Evolutionary conservation across 2,113 vertebrate genomes (phyloP).

Genomic region (Phyllostomus hastatus): DNA sequence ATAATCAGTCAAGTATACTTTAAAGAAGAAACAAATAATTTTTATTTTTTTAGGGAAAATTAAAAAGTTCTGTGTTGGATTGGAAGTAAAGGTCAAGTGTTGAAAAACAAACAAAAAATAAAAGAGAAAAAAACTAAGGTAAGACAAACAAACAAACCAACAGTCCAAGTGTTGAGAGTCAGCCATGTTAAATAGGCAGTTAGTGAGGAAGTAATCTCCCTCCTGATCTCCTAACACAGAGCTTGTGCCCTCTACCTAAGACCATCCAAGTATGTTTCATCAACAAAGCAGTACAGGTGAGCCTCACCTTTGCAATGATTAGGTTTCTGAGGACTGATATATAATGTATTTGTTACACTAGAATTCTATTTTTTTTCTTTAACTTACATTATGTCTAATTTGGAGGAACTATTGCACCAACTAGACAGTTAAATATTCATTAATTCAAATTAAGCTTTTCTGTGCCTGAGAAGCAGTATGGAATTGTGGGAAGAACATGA

Average conservation of each 20-base stretch:
- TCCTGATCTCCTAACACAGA: neutral
- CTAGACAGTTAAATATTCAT: neutral
- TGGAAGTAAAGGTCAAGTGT: neutral
- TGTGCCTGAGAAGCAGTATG: neutral
- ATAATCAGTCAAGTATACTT: too few relatives aligned
- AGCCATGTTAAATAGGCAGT: neutral
- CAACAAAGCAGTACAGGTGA: neutral
- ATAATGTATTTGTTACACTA: neutral
- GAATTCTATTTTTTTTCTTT: neutral
- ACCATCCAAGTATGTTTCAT: neutral
- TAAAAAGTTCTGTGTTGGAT: neutral
- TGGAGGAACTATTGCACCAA: neutral
- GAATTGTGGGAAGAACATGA: neutral
- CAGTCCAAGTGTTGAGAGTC: neutral
- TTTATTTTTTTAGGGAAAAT: neutral
- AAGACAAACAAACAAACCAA: too few relatives aligned
- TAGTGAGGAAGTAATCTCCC: neutral
- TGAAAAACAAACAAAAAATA: neutral
- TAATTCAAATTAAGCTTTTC: neutral
- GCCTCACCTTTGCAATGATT: neutral
- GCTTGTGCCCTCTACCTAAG: neutral
- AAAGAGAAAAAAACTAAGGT: too few relatives aligned
- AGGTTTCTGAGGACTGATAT: neutral
- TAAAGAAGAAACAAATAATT: neutral
- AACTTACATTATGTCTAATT: neutral